Percentiles rank a stretch among this genome's conserved stretches.
These are phyloP conservation scores for Dione juno DNA, from an alignment of 2,888 invertebrate genomes.

Conservation along the genomic window DNA sequence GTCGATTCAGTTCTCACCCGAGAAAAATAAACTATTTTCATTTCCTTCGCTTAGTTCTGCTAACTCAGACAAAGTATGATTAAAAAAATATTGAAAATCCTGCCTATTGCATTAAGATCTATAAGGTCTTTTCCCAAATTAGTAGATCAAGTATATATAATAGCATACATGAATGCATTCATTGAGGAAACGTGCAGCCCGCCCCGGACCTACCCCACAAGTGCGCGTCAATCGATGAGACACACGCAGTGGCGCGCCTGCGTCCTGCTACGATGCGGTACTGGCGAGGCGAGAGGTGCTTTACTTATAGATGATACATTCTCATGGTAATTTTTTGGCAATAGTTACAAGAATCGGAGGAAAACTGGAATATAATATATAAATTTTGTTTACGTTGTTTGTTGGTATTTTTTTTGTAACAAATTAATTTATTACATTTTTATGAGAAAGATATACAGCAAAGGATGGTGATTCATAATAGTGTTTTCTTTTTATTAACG, in stretches of 20 bases:
- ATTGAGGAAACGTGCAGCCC: constrained; percentile 57
- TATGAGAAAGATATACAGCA: too few relatives aligned
- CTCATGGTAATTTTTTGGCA: constrained; percentile 15
- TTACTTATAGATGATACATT: not conserved
- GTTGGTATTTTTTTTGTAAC: not conserved
- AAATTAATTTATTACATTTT: not conserved
- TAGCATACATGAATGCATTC: constrained; percentile 27
- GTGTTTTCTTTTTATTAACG: too few relatives aligned
- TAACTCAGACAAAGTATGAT: too few relatives aligned
- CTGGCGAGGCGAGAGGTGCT: constrained; percentile 50
- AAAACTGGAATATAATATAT: not conserved
- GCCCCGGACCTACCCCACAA: constrained; percentile 75
- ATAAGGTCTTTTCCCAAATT: not conserved
- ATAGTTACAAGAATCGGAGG: not conserved
- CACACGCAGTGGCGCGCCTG: constrained; percentile 65
- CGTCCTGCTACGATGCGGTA: constrained; percentile 59
- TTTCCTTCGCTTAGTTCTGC: too few relatives aligned
- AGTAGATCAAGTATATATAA: not conserved
- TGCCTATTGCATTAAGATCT: too few relatives aligned
- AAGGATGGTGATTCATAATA: too few relatives aligned
- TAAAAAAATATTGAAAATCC: too few relatives aligned
- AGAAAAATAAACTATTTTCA: too few relatives aligned
- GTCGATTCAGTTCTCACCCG: too few relatives aligned
- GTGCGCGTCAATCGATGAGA: constrained; percentile 67
- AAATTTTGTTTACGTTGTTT: not conserved